Base-by-base conservation (phyloP, 2,888 invertebrate species). In the Notodonta ziczac region DNA sequence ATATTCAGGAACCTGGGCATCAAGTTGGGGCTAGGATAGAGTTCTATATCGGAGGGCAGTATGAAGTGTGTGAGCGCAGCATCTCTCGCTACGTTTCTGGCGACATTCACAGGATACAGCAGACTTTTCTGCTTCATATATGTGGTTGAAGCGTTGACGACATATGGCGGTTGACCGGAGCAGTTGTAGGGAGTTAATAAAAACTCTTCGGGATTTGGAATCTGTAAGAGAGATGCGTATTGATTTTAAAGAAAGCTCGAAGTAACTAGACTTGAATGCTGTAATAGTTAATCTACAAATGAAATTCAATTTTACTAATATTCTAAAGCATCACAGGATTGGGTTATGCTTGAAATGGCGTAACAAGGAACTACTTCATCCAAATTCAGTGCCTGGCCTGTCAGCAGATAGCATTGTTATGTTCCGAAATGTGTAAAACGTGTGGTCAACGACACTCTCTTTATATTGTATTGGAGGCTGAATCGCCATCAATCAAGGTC, bases 21-120 rank as follows among this genome's bases (percentile, higher is more conserved):
- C 73, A 98, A 89, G 75, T 96, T 95, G 8, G 97, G 97, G 90
- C 97, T 97, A 56, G 98, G 98, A 88, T 98, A 98, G 61, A 98
- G 94, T 87, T 98, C 98, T 77, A 98, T 97, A 85, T 98, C 98
- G 59, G 97, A 97, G 39, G 98, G 96, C 61, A 98, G 94, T 51
- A 98, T 95, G 85, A 95, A 98, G 84, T 97, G 96, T 0, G 98
- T 98, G 54, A 96, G 94, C 0, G 98, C 97, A 42, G 96, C 95
- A 77, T 97, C 97, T 55, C 98, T 94, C 0, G 98, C 98, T n/a
- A 98, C 95, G 86, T 98, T 98, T 42, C 98, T 94, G 0, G 97
- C 98, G 10, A 98, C 97, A 87, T 98, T 98, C 61, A 98, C 97
- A 3, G 98, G 98, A 85, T 98, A 98, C 32, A 97, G 89, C 10